phyloP scores from a whole-genome alignment of 2,113 vertebrate genomes.

The Ptilorrhoa leucosticta region DNA sequence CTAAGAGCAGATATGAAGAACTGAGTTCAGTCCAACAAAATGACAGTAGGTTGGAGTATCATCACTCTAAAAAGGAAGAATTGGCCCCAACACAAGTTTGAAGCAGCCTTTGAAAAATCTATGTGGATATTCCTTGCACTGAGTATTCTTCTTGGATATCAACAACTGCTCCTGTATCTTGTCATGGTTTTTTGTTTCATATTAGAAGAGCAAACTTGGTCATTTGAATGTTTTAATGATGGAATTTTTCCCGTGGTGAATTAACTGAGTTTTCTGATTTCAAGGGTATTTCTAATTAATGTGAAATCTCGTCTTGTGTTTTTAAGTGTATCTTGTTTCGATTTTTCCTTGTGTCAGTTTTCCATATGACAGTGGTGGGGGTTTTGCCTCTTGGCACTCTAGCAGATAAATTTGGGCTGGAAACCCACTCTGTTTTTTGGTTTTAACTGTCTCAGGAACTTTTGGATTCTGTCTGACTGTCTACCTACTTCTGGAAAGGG shows the following conservation, averaged over 20 bases:
- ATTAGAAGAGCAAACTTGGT: neutral
- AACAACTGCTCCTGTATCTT: neutral
- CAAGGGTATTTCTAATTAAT: neutral
- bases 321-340: neutral
- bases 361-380: accelerated
- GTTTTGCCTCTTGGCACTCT: neutral
- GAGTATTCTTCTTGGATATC: neutral
- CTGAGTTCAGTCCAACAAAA: neutral
- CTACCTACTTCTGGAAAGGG: neutral
- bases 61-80: neutral
- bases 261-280: neutral
- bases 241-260: neutral
- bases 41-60: neutral
- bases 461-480: neutral
- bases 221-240: neutral
- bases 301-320: neutral
- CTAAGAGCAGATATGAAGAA: neutral
- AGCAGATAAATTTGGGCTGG: neutral
- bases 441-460: neutral
- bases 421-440: neutral
- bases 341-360: neutral
- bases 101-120: neutral
- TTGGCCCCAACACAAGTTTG: neutral
- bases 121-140: neutral
- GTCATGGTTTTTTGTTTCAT: accelerated